Evolutionary conservation across 2,888 invertebrate genomes (phyloP), one percentile per base, ranked within the genome.

Genomic region (Eutolmus rufibarbis): DNA sequence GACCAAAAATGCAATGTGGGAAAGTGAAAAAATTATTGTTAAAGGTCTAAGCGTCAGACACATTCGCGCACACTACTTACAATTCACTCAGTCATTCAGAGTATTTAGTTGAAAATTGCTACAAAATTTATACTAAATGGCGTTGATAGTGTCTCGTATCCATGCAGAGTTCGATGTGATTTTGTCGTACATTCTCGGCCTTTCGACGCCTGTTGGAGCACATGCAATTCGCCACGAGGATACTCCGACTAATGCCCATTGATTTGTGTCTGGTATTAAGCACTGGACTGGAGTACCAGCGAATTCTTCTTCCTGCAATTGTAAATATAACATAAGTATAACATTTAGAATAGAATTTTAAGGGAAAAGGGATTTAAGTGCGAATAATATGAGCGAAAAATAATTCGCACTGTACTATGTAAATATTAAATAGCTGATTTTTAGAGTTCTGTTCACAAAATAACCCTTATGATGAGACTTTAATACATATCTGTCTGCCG

Each of bases 221-320:
- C 97, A 97, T 1, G 97, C 97, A 90, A 97, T 97, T 88, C 97
- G 94, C 97, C 97, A 97, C 86, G 96, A 96, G 84, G 96, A 95
- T 2, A 97, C 95, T 0, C 97, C 97, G 40, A 95, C 94, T 57
- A 97, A 91, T 0, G 96, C 96, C 97, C 97, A 97, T 90, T 94
- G 95, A 89, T 95, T 95, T 37, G 94, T 94, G 89, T 95, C 95
- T 0, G 95, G 94, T 89, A 96, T 94, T 31, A 96, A 94, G 90
- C 97, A 97, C 91, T 97, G 95, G 94, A 97, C 95, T 5, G 97
- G 96, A 92, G 96, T 97, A 19, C 97, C 97, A 8, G 97, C 97
- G 90, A 96, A 96, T 93, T 97, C 97, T 93, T 97, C 97, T 92
- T 97, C 97, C 97, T 97, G 91, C 46, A 87, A 57, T 88, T 78